phyloP scores from a whole-genome alignment of 2,888 invertebrate species.

The Gnatocerus cornutus region DNA sequence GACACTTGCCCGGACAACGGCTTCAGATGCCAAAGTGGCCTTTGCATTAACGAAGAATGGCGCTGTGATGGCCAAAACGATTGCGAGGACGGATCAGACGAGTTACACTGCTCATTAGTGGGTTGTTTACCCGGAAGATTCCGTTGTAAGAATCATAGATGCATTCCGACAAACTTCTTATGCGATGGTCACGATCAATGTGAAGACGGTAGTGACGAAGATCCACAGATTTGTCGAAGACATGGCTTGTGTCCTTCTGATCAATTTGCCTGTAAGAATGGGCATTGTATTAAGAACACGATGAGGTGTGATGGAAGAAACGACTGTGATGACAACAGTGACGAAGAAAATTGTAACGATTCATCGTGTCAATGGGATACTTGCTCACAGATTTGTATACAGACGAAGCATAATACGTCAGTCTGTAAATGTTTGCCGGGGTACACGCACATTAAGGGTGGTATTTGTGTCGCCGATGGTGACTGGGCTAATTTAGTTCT shows the following conservation, averaged over 20 bases:
- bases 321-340: conserved; percentile 74
- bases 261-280: conserved; percentile 71
- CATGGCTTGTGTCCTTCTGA: conserved; percentile 65
- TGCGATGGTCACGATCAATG: conserved; percentile 88
- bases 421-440: conserved; percentile 80
- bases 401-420: conserved; percentile 74
- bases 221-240: conserved; percentile 59
- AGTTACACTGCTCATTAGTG: conserved; percentile 68
- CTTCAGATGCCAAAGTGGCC: conserved; percentile 71
- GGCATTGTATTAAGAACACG: conserved; percentile 74
- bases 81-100: conserved; percentile 78
- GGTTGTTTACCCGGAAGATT: conserved; percentile 71
- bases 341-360: conserved; percentile 66
- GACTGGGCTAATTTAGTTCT: conserved; percentile 77
- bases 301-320: conserved; percentile 75
- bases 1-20: conserved; percentile 72
- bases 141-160: conserved; percentile 68
- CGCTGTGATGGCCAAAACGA: conserved; percentile 79
- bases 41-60: conserved; percentile 75
- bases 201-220: conserved; percentile 83
- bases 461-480: conserved; percentile 76
- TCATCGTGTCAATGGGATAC: conserved; percentile 78
- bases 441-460: conserved; percentile 70
- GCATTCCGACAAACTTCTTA: conserved; percentile 66
- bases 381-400: conserved; percentile 86